Percentiles rank a stretch among this genome's conserved stretches.
These are phyloP conservation scores for Oscheius onirici DNA, from an alignment of 2,888 invertebrate genomes.

Conservation along the genomic window DNA sequence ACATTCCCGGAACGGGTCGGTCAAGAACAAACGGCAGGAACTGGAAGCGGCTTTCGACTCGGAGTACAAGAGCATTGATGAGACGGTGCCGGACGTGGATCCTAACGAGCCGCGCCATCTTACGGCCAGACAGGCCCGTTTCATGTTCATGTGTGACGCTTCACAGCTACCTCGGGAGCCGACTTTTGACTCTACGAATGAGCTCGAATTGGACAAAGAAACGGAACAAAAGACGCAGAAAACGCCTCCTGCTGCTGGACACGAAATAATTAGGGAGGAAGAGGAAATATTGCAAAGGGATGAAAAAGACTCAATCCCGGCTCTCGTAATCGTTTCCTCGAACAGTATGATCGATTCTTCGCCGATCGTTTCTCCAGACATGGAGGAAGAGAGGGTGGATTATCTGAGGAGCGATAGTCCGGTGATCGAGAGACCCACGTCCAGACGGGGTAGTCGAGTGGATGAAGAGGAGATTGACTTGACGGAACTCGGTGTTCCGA, in stretches of 20 bases:
- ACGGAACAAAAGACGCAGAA: background rate
- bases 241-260: background rate
- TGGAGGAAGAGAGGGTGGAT: background rate
- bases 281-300: background rate
- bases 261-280: constrained; percentile 17
- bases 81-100: constrained; percentile 15
- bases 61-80: constrained; percentile 29
- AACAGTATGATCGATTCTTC: background rate
- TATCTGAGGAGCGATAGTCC: constrained; percentile 43
- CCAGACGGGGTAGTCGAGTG: constrained; percentile 64
- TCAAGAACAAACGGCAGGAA: background rate
- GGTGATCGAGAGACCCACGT: constrained; percentile 58
- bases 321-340: constrained; percentile 20
- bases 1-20: constrained; percentile 19
- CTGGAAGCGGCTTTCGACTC: constrained; percentile 17
- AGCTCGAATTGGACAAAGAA: constrained; percentile 26
- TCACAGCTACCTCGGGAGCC: constrained; percentile 67
- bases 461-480: constrained; percentile 56
- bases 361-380: background rate
- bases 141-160: constrained; percentile 68
- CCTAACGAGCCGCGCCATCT: constrained; percentile 42
- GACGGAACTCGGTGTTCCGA: constrained; percentile 42
- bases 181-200: constrained; percentile 45
- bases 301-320: constrained; percentile 7
- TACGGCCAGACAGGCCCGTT: constrained; percentile 49